Base-by-base conservation (phyloP, 1,140 invertebrate genomes). In the Tigriopus japonicus region DNA sequence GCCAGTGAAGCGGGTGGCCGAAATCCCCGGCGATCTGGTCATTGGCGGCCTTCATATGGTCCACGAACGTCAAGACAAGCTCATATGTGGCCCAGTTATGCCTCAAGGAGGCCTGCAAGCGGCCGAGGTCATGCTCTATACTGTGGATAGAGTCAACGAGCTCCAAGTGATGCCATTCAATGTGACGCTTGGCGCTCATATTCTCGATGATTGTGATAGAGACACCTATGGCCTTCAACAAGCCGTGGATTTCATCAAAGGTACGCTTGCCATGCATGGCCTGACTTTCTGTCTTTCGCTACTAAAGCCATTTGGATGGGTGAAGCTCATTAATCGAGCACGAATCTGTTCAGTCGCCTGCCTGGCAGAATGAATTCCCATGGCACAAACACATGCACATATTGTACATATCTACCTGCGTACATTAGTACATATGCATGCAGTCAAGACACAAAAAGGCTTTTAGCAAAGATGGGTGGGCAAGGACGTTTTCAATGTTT, bases 231-330 rank as follows among this genome's bases (percentile, higher is more conserved):
- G 92, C 6, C 73, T 95, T 42, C 90, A 95, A 68, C 93, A 95
- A 81, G 87, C 90, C 7, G 86, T 95, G 7, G 90, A 95, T 71
- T 96, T 96, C 70, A 95, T 96, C 63, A 90, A 94, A 84, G 90
- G 91, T 94, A 73, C 2, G 45, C 45, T 15, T n/a, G 45, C 2
- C 21, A 49, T 5, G 21, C n/a, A 21, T n/a, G n/a, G 45, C 3
- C n/a, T 49, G 45, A 3, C 28, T 5, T 5, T 3, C 28, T 9
- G 28, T 35, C 28, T n/a, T n/a, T n/a, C 28, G 28, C 9, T 35
- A 35, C 9, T 9, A 35, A 35, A 35, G 28, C 28, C 28, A 35
- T 35, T 35, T 35, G 3, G 9, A 35, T 35, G 28, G 28, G 3
- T 35, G 28, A 35, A 35, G 9, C 28, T 9, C 28, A 35, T 35